Percentiles rank a stretch among this genome's conserved stretches.
These are phyloP conservation scores for Oceanodroma leucorhoa DNA, from an alignment of 2,797 vertebrate species.

Conservation along the genomic window DNA sequence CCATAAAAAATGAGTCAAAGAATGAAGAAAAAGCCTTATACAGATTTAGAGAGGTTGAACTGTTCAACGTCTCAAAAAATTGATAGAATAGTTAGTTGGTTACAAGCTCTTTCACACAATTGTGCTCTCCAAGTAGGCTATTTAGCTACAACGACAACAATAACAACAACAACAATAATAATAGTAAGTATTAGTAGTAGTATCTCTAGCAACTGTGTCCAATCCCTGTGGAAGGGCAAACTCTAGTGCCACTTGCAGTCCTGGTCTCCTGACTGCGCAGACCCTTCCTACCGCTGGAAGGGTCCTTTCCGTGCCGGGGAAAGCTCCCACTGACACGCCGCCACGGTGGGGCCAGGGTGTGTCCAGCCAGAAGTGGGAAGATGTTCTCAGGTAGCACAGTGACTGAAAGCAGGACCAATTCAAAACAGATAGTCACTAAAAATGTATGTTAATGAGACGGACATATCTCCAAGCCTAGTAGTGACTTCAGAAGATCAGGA, in stretches of 20 bases:
- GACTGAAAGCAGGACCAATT: not conserved
- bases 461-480: not conserved
- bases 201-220: not conserved
- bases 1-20: not conserved
- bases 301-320: not conserved
- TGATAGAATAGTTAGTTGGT: not conserved
- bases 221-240: not conserved
- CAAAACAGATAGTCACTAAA: not conserved
- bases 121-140: not conserved
- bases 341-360: accelerated
- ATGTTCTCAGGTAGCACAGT: not conserved
- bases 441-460: not conserved
- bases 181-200: no score
- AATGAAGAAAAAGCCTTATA: not conserved
- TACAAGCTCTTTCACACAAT: not conserved
- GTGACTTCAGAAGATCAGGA: not conserved
- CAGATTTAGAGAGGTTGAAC: not conserved
- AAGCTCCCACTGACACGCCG: not conserved
- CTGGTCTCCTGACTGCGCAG: not conserved
- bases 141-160: not conserved
- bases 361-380: not conserved
- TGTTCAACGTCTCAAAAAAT: not conserved
- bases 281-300: not conserved
- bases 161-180: not conserved
- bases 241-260: no score